Evolutionary conservation across 1,140 invertebrate genomes (phyloP).

Genomic region (Pollicipes pollicipes): DNA sequence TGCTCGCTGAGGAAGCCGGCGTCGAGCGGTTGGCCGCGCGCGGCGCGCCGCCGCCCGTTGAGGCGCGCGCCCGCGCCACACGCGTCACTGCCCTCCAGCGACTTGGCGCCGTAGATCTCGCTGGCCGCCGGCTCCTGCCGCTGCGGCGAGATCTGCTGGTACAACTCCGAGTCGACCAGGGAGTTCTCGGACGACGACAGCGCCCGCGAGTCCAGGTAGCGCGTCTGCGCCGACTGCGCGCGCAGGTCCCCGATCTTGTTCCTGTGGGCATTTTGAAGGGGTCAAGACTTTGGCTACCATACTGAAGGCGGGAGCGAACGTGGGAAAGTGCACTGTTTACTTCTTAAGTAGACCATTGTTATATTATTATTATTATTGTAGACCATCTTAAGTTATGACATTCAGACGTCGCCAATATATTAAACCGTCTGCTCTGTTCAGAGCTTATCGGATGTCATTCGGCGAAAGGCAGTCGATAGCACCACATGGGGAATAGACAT

Average conservation of each 20-base stretch:
- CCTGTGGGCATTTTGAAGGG: neutral
- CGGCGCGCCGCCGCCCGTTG: neutral
- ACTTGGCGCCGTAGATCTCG: neutral
- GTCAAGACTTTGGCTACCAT: no score
- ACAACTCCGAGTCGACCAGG: slow-evolving; percentile 3
- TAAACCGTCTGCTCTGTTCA: no score
- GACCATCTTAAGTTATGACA: no score
- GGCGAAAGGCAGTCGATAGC: no score
- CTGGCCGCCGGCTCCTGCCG: neutral
- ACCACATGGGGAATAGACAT: no score
- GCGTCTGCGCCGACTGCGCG: neutral
- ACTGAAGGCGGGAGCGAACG: no score
- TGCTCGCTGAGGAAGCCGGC: neutral
- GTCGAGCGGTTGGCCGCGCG: neutral
- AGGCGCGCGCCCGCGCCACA: neutral
- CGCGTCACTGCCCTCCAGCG: neutral
- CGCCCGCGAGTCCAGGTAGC: neutral
- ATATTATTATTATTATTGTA: no score
- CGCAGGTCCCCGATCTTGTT: slow-evolving; percentile 2
- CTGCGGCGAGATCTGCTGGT: neutral
- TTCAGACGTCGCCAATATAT: no score
- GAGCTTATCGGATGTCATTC: no score
- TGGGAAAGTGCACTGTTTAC: no score
- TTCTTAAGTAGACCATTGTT: no score
- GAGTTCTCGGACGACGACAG: neutral